Conservation (phyloP, 2,113 vertebrate species). For the Erpornis zantholeuca region DNA sequence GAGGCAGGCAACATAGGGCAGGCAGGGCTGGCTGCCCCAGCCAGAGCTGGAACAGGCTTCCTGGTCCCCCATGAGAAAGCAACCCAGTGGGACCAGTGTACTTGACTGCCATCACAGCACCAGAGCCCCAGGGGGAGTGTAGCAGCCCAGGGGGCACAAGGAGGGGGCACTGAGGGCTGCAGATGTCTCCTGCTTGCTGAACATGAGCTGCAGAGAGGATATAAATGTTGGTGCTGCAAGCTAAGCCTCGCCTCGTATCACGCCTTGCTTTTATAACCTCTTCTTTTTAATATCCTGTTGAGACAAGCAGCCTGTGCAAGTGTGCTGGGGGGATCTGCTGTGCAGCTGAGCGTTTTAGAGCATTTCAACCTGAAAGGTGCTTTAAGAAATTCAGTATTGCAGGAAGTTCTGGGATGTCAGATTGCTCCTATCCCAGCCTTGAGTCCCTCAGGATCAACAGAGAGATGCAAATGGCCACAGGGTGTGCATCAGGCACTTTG, state of each 20-base stretch:
- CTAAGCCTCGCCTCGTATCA: not conserved
- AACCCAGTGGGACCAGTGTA: not conserved
- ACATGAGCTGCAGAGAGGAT: not conserved
- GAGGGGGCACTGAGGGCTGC: not conserved
- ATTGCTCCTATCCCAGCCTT: not conserved
- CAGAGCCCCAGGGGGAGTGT: not conserved
- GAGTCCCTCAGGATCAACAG: not conserved
- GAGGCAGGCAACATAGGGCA: not conserved
- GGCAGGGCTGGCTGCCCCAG: not conserved
- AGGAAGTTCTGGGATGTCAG: not conserved
- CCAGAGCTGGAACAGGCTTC: not conserved
- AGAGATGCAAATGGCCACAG: not conserved
- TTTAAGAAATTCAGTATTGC: not conserved
- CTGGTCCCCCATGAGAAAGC: not conserved
- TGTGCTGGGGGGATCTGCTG: not conserved
- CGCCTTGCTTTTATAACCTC: not conserved
- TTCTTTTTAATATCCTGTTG: constrained; percentile 64
- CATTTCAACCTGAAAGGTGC: not conserved
- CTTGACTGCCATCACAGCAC: not conserved
- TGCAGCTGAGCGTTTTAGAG: not conserved
- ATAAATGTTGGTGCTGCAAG: not conserved
- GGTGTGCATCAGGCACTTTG: not conserved
- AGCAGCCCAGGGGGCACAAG: not conserved
- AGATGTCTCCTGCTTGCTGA: not conserved
- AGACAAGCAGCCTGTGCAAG: not conserved